Evolutionary conservation across 2,113 vertebrate species (phyloP).

Genomic region (Elachura formosa): DNA sequence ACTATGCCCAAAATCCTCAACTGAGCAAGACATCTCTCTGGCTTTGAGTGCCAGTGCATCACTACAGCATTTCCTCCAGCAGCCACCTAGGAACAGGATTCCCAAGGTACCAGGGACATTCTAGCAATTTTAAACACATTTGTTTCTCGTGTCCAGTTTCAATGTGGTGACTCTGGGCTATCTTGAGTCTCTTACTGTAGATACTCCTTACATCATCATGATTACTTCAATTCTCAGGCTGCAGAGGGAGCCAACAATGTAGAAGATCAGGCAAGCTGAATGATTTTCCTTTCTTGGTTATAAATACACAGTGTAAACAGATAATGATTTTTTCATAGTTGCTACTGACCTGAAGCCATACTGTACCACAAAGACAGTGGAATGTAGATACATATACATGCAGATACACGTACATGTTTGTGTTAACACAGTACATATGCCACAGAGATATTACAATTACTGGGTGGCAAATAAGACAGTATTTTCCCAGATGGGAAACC

Average conservation of each 20-base stretch:
- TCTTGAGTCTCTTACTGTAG: not conserved
- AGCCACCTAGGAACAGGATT: not conserved
- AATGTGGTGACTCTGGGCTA: not conserved
- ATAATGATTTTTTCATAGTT: not conserved
- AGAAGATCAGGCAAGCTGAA: not conserved
- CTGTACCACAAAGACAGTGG: not conserved
- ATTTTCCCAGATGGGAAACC: slow-evolving; percentile 15
- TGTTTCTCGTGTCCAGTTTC: not conserved
- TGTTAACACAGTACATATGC: not conserved
- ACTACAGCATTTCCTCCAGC: not conserved
- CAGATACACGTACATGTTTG: not conserved
- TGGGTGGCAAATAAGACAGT: not conserved
- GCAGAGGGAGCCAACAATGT: not conserved
- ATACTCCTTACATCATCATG: rapidly evolving
- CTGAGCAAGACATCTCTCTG: not conserved
- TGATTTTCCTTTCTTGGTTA: not conserved
- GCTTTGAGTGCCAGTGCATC: rapidly evolving
- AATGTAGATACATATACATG: not conserved
- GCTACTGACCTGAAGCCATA: not conserved
- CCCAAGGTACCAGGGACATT: not conserved
- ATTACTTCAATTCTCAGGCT: not conserved
- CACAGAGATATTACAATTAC: not conserved
- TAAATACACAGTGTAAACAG: not conserved
- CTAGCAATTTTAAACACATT: not conserved
- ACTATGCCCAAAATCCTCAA: not conserved